Conservation (phyloP, 1,140 invertebrate species). For the Papilio aristodemus region DNA sequence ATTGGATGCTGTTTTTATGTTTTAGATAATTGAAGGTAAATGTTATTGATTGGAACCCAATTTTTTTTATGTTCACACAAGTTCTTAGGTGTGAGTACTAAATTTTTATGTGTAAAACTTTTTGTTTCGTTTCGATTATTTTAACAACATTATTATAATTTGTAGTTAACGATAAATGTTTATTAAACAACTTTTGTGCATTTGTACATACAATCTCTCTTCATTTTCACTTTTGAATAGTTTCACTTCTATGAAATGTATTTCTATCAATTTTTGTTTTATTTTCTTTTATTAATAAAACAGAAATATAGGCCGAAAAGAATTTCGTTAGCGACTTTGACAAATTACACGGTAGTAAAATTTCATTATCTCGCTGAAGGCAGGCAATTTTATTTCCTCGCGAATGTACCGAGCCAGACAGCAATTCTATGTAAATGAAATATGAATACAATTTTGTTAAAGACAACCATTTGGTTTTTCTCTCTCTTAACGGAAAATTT, state of each 20-base stretch:
- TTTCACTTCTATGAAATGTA: background rate
- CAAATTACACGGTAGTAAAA: constrained; percentile 24
- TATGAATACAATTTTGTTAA: constrained; percentile 23
- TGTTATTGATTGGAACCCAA: background rate
- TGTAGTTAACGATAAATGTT: too few relatives aligned
- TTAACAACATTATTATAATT: too few relatives aligned
- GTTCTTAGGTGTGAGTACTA: too few relatives aligned
- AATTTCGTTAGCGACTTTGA: constrained; percentile 18
- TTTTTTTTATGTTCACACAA: too few relatives aligned
- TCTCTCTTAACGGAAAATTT: background rate
- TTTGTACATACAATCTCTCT: background rate
- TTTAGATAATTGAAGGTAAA: background rate
- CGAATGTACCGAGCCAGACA: constrained; percentile 12
- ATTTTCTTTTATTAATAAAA: background rate
- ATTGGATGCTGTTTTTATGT: too few relatives aligned
- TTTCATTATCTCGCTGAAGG: constrained; percentile 23
- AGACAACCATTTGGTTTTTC: constrained; percentile 20
- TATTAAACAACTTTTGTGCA: too few relatives aligned
- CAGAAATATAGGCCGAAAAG: constrained; percentile 13
- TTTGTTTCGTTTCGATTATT: too few relatives aligned
- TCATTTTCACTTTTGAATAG: background rate
- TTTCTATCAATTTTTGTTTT: background rate
- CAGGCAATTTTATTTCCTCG: constrained; percentile 18
- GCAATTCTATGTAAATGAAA: constrained; percentile 18
- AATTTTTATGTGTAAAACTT: too few relatives aligned